Evolutionary conservation across 1,140 invertebrate genomes (phyloP).

Genomic region (Ceratina australensis): DNA sequence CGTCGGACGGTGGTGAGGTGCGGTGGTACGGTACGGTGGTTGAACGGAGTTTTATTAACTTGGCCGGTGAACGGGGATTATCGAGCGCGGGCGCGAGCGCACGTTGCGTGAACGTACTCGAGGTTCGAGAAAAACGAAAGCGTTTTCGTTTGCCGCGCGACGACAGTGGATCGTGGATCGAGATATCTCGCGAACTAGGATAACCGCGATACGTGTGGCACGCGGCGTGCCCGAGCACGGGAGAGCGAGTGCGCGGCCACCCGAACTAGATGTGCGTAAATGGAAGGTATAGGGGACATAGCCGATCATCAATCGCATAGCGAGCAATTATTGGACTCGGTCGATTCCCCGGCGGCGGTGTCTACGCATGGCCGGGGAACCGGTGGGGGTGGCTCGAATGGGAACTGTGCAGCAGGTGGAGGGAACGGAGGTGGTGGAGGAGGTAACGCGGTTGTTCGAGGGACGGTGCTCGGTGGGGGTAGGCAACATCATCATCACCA

Average conservation of each 20-base stretch:
- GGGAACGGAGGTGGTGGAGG: constrained; percentile 59
- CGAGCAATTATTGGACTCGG: constrained; percentile 81
- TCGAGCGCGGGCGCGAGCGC: too few species aligned
- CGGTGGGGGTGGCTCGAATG: constrained; percentile 79
- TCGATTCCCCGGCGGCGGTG: constrained; percentile 79
- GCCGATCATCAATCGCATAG: constrained; percentile 83
- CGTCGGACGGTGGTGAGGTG: too few species aligned
- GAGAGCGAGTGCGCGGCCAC: constrained; percentile 63
- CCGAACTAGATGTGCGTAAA: constrained; percentile 79
- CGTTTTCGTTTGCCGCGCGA: constrained; percentile 13
- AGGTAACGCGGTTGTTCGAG: constrained; percentile 74
- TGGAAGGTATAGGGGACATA: constrained; percentile 85
- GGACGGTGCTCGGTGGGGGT: constrained; percentile 63
- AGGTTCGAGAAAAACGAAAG: not conserved
- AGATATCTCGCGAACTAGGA: too few species aligned
- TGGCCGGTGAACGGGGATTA: too few species aligned
- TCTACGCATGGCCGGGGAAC: constrained; percentile 81
- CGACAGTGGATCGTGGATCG: not conserved
- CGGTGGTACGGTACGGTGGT: too few species aligned
- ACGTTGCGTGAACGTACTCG: too few species aligned
- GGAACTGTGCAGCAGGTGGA: constrained; percentile 73
- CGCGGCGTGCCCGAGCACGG: constrained; percentile 48
- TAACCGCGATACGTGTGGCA: constrained; percentile 18
- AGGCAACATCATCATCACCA: constrained; percentile 64
- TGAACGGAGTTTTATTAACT: too few species aligned